Percentiles rank a stretch among this genome's conserved stretches.
These are phyloP conservation scores for Galaxias olidus DNA, from an alignment of 2,797 vertebrate species.

Conservation along the genomic window DNA sequence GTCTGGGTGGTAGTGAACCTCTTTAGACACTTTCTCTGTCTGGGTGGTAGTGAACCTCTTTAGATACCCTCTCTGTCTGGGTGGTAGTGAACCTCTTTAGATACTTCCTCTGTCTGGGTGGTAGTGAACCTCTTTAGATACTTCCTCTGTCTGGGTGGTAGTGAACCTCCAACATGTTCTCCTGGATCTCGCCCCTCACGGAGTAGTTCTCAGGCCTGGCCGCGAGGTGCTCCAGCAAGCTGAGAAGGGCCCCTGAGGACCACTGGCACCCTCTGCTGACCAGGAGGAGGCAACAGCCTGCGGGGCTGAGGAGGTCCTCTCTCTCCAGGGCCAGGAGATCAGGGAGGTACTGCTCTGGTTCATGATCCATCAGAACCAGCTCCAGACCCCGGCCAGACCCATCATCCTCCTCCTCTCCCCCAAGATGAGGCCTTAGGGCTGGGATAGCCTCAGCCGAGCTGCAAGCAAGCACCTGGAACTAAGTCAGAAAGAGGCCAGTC, in stretches of 20 bases:
- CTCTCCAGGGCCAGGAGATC: constrained; percentile 64
- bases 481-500: not conserved
- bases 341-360: constrained; percentile 58
- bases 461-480: constrained; percentile 71
- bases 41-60: constrained; percentile 24
- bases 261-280: constrained; percentile 38
- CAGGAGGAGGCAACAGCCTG: constrained; percentile 60
- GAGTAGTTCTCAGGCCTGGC: constrained; percentile 36
- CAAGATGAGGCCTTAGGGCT: constrained; percentile 32
- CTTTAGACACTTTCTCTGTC: constrained; percentile 12
- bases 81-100: constrained; percentile 21
- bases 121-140: constrained; percentile 20
- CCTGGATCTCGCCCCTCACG: constrained; percentile 35
- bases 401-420: not conserved
- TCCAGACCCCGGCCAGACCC: constrained; percentile 26
- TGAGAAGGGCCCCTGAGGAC: constrained; percentile 9
- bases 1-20: constrained; percentile 47
- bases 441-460: constrained; percentile 62
- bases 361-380: constrained; percentile 74
- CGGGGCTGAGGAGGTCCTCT: constrained; percentile 50
- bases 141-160: constrained; percentile 26
- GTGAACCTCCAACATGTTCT: constrained; percentile 54
- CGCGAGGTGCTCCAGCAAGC: constrained; percentile 48
- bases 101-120: not conserved
- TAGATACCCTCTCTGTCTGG: not conserved